Conservation (phyloP, 2,113 vertebrate genomes). For the Oncorhynchus nerka region DNA sequence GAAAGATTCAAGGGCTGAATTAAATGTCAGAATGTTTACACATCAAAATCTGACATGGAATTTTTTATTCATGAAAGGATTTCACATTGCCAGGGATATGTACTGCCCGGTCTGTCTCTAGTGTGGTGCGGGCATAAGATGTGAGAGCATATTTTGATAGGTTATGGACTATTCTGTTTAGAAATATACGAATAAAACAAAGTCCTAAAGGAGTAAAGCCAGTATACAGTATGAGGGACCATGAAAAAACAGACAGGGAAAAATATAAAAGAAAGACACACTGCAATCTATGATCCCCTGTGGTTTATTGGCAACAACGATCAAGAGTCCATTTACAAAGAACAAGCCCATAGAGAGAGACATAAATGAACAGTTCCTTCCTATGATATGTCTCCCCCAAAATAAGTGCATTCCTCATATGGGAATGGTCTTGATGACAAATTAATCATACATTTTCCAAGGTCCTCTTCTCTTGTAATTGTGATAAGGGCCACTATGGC, state of each 20-base stretch:
- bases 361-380: neutral
- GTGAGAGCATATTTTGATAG: neutral
- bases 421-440: conserved; percentile 24
- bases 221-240: neutral
- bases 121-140: neutral
- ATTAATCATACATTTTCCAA: conserved; percentile 27
- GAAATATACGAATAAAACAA: neutral
- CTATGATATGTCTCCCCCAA: neutral
- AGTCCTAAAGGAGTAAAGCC: neutral
- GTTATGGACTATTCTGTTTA: neutral
- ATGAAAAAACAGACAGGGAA: neutral
- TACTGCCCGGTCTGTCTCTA: neutral
- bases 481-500: conserved; percentile 23
- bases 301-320: neutral
- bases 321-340: no score
- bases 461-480: conserved; percentile 18
- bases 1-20: neutral
- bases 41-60: neutral
- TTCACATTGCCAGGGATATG: neutral
- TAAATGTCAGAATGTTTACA: neutral
- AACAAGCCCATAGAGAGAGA: neutral
- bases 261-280: neutral
- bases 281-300: neutral
- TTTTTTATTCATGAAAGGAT: neutral
- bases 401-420: neutral